Conservation (phyloP, 2,888 invertebrate genomes). For the Salticus scenicus region DNA sequence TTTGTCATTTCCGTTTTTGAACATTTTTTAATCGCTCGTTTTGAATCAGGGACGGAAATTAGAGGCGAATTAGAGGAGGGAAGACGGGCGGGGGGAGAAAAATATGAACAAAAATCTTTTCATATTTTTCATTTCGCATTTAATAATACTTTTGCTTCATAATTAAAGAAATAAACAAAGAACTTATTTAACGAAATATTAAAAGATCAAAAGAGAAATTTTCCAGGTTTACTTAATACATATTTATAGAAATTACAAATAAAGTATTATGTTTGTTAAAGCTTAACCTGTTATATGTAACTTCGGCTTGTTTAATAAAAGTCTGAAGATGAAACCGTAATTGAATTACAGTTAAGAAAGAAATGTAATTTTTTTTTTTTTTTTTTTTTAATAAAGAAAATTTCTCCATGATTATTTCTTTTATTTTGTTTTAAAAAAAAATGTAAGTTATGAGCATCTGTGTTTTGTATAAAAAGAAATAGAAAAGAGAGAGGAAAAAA, state of each 20-base stretch:
- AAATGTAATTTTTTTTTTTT: neutral
- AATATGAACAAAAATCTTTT: neutral
- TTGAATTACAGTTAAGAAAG: neutral
- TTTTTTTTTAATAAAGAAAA: neutral
- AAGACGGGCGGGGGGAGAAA: neutral
- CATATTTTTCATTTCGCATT: neutral
- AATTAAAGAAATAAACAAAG: neutral
- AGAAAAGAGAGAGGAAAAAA: too few species aligned
- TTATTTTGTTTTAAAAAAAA: too few species aligned
- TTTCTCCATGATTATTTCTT: too few species aligned
- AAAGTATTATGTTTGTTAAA: too few species aligned
- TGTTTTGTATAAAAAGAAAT: too few species aligned
- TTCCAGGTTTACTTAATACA: too few species aligned
- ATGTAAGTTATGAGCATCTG: too few species aligned
- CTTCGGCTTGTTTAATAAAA: too few species aligned
- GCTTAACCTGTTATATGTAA: too few species aligned
- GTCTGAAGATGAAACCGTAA: too few species aligned
- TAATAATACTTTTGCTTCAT: neutral
- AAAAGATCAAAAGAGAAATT: neutral
- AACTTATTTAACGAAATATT: neutral
- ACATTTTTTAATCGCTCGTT: slow-evolving; percentile 29
- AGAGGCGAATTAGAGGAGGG: slow-evolving; percentile 43
- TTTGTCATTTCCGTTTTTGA: slow-evolving; percentile 55
- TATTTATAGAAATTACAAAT: too few species aligned
- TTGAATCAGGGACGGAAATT: slow-evolving; percentile 43